Conservation (phyloP, 2,888 invertebrate species). For the Drosophila neonasuta region DNA sequence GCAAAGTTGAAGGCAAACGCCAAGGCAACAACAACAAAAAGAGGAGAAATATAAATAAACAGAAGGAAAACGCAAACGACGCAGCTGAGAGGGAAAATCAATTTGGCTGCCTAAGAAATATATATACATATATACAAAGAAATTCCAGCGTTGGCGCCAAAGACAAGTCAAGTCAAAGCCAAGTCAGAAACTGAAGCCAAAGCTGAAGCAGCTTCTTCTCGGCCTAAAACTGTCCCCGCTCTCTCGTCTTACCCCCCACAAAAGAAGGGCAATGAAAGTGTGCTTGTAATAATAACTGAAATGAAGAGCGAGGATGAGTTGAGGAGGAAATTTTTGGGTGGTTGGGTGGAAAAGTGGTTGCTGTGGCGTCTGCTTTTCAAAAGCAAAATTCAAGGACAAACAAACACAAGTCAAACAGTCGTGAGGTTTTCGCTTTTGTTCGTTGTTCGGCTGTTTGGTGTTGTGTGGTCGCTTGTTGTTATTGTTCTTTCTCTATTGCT, state of each 20-base stretch:
- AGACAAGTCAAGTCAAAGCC: neutral
- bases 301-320: conserved; percentile 11
- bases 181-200: too few relatives aligned
- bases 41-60: neutral
- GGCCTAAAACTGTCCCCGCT: conserved; percentile 1
- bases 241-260: too few relatives aligned
- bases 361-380: conserved; percentile 53
- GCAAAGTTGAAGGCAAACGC: conserved; percentile 30
- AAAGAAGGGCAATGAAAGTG: conserved; percentile 70
- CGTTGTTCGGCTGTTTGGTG: conserved; percentile 18
- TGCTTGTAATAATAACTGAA: conserved; percentile 74
- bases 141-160: conserved; percentile 54
- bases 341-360: conserved; percentile 23
- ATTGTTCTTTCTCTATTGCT: conserved; percentile 4
- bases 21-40: neutral
- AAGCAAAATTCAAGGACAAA: conserved; percentile 77
- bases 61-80: conserved; percentile 34
- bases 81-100: conserved; percentile 63
- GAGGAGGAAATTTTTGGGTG: neutral
- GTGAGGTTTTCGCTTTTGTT: conserved; percentile 60
- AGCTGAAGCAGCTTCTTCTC: neutral
- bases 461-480: conserved; percentile 35
- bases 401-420: conserved; percentile 76
- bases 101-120: conserved; percentile 55
- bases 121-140: conserved; percentile 20